Base-by-base conservation (phyloP, 2,888 invertebrate genomes). In the Glyphotaelius pellucidus region DNA sequence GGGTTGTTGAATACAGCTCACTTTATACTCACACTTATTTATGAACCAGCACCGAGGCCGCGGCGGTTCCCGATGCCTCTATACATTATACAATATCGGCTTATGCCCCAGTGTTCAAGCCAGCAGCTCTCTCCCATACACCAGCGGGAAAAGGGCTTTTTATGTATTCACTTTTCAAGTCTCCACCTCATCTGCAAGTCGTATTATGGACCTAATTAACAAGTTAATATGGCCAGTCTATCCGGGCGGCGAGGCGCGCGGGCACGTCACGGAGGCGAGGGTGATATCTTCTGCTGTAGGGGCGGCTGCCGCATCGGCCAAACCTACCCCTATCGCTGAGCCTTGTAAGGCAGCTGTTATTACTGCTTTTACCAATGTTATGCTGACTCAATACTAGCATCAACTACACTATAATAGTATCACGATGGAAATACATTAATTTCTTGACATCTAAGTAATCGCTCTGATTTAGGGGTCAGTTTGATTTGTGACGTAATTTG, bases 151-250 rank as follows among this genome's bases (percentile, higher is more conserved):
- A 67, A 96, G 96, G 96, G 96, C 97, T 97, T 97, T 97, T 97
- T 96, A 96, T 95, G 95, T 97, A 97, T 97, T 97, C 97, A 97
- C 96, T 96, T 96, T 95, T 95, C 96, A 96, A 96, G 96, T 96
- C 96, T 95, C 96, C 96, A 96, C 96, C 97, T 98, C 98, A 98
- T 98, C 98, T 98, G 98, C 97, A 98, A 98, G 97, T 98, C 98
- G 97, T 97, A 98, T 97, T 97, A 97, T 97, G 97, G 97, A 97
- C 97, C 98, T 98, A 98, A 98, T 98, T 98, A 98, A 97, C 98
- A 98, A 98, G 98, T 98, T 97, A 97, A 97, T 98, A 97, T 97
- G 97, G 97, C 97, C 97, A 97, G 97, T 97, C 97, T 96, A 97
- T 96, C 97, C 97, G 96, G 96, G 94, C 94, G 95, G 95, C 95